Evolutionary conservation across 1,140 invertebrate genomes (phyloP), one percentile per base, ranked within the genome.

Genomic region (Drosophila trapezifrons): DNA sequence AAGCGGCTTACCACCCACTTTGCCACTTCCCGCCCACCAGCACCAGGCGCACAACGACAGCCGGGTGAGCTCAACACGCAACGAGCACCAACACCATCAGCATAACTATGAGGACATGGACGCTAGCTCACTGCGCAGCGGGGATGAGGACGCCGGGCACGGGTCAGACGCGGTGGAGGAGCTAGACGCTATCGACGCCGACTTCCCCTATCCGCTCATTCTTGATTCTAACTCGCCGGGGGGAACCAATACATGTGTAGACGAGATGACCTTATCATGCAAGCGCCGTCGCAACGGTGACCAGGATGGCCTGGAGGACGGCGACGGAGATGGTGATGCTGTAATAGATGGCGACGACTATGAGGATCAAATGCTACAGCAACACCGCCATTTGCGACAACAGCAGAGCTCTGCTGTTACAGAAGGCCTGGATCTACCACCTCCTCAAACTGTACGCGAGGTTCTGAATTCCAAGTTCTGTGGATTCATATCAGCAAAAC

Each of bases 401-500:
- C 90, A 91, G 37, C 90, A 91, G 8, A 87, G 63, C 49, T 73
- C 55, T 8, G 70, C 47, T 22, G 75, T 35, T 15, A 51, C 52
- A 49, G 76, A 70, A 4, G 78, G 75, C 2, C 8, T 91, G 40
- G 90, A 90, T 37, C 51, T 91, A 55, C 69, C 90, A 15, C 83
- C 78, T 13, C 90, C 90, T 0, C 90, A 91, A 64, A 91, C 90
- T 6, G 90, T 91, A 5, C 90, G 90, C 22, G 90, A 91, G 40
- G 87, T 91, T 10, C 75, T 91, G 25, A 91, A 91, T 55, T 90
- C 84, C 0, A 91, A 91, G 58, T 91, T 91, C 58, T 91, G 90
- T 54, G 90, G 90, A 47, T 91, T 91, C 67, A 91, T 91, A 7
- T 90, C 90, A 46, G 90, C 90, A 35, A 91, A 91, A 49, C 62